Evolutionary conservation across 2,888 invertebrate species (phyloP), one percentile per base, ranked within the genome.

Genomic region (Hyposoter dolosus): DNA sequence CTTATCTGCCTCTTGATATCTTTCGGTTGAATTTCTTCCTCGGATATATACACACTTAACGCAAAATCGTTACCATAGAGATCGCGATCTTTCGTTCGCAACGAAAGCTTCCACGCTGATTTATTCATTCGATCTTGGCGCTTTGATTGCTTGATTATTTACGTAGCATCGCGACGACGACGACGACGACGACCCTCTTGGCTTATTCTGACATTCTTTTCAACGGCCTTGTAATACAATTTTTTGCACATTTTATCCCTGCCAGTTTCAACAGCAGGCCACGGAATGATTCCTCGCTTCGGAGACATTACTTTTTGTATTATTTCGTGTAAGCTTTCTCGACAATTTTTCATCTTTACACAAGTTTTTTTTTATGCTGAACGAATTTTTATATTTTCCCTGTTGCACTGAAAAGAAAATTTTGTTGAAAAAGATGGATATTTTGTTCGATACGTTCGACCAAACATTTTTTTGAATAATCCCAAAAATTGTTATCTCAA

Each of bases 1-100:
- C 69, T 69, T 86, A 83, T 86, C 83, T 60, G 23, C 45, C 32
- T 74, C 81, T 50, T 82, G 81, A 69, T 68, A 82, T 86, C 81
- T 86, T 28, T 45, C 65, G 43, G 60, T 45, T 45, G 75, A 60
- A 81, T 69, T 68, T 56, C 43, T 56, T 28, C 43, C 75, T 56
- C 56, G 19, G 32, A 60, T 32, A 71, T 32, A 71, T 68, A 56
- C 28, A 68, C 40, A 68, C 56, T 75, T 40, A 68, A 81, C 74
- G 81, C 74, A 75, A 53, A 60, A 60, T 74, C 65, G 40, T 72
- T 72, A 80, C 53, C 60, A 4, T n/a, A 28, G 56, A 75, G 66
- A 82, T 75, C 32, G 65, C 74, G 75, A 82, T 82, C 66, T 66
- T 75, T 56, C 81, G 65, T 74, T 45, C 32, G 43, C 50, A 56